A percentile compares a stretch with the other conserved stretches of the same genome.
Evolutionary conservation across 2,797 vertebrate species (phyloP).

Genomic region (Antennarius maculatus): DNA sequence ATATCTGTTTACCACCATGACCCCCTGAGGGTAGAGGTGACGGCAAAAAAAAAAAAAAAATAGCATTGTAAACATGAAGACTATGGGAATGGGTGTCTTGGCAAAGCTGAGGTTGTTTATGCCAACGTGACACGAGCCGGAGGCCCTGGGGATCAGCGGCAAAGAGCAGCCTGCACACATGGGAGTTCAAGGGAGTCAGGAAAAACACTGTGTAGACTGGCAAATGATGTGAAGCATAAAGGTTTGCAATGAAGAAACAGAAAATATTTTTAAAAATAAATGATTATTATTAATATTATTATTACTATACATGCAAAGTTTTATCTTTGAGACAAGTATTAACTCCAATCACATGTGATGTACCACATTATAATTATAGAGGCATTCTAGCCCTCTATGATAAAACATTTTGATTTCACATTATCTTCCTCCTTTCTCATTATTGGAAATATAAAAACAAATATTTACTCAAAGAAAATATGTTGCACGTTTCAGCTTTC

Average conservation of each 20-base stretch:
- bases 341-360: no score
- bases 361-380: no score
- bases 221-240: constrained; percentile 48
- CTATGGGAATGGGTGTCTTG: constrained; percentile 67
- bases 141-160: constrained; percentile 53
- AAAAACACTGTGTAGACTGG: constrained; percentile 31
- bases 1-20: constrained; percentile 80
- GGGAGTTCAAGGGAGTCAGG: constrained; percentile 40
- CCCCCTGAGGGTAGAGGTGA: constrained; percentile 48
- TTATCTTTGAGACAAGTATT: no score
- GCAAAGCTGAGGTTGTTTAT: constrained; percentile 56
- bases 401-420: no score
- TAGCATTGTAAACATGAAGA: constrained; percentile 73
- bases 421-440: no score
- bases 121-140: constrained; percentile 41
- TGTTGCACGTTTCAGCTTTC: no score
- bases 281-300: no score
- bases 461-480: no score
- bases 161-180: constrained; percentile 35
- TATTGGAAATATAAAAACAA: no score
- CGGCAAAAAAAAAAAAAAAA: constrained; percentile 63
- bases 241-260: neutral
- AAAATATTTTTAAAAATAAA: no score
- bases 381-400: no score
- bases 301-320: no score